phyloP scores from a whole-genome alignment of 2,113 vertebrate species.

The Ammospiza caudacuta region DNA sequence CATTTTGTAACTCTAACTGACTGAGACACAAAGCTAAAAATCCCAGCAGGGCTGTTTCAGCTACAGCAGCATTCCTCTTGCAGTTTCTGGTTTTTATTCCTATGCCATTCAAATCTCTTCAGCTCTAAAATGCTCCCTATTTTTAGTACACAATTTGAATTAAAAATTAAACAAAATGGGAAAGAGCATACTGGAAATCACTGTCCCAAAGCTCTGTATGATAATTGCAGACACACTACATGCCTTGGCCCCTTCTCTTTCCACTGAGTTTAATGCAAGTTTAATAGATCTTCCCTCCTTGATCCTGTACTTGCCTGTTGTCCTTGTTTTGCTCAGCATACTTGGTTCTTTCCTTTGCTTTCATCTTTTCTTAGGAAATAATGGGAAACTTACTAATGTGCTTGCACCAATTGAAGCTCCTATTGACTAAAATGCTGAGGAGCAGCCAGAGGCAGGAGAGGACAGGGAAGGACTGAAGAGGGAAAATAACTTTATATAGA shows the following conservation, averaged over 20 bases:
- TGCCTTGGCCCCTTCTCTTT: not conserved
- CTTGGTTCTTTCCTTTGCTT: not conserved
- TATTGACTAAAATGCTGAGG: not conserved
- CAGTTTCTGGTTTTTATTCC: not conserved
- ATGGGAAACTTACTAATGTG: not conserved
- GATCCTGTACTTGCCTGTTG: not conserved
- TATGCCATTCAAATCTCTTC: conserved; percentile 9
- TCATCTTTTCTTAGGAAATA: not conserved
- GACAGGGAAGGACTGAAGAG: not conserved
- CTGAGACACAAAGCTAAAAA: conserved; percentile 27
- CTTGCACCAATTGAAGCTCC: not conserved
- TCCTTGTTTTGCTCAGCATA: not conserved
- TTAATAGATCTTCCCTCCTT: not conserved
- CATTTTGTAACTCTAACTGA: conserved; percentile 23
- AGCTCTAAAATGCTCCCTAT: conserved; percentile 49
- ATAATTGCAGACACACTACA: not conserved
- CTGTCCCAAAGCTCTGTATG: conserved; percentile 13
- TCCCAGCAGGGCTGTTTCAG: conserved; percentile 40
- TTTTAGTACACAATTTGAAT: conserved; percentile 57
- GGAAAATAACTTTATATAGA: not conserved
- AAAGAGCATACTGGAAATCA: conserved; percentile 40
- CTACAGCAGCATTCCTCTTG: not conserved
- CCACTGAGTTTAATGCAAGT: not conserved
- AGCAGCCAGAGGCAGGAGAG: not conserved
- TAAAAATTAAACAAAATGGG: conserved; percentile 62